These are phyloP conservation scores for Thalassarche chlororhynchos DNA, from an alignment of 2,113 vertebrate genomes.

Conservation along the genomic window DNA sequence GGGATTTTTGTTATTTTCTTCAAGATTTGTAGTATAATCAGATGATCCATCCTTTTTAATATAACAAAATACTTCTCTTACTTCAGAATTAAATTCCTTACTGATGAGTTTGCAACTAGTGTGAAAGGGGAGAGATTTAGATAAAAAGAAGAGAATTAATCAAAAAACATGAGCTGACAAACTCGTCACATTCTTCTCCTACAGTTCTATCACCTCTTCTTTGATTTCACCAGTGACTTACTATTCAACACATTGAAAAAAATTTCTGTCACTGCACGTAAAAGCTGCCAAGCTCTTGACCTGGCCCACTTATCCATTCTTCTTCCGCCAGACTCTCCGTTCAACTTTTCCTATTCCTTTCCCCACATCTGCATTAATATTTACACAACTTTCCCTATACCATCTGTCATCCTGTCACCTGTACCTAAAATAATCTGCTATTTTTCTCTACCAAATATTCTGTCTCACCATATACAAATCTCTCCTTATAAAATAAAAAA, in stretches of 20 bases:
- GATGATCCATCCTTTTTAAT: not conserved
- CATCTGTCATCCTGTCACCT: not conserved
- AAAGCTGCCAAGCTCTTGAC: not conserved
- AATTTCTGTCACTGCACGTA: not conserved
- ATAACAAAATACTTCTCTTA: not conserved
- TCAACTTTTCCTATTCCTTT: not conserved
- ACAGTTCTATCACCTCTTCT: not conserved
- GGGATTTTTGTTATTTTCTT: not conserved
- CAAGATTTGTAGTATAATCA: not conserved
- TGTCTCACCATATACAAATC: not conserved
- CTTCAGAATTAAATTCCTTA: not conserved
- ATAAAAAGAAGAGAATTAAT: not conserved
- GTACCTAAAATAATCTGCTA: not conserved
- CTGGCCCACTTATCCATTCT: rapidly evolving
- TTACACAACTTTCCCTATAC: not conserved
- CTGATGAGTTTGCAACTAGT: not conserved
- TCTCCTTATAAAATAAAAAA: not conserved
- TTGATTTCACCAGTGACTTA: not conserved
- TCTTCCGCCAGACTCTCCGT: not conserved
- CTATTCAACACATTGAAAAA: not conserved
- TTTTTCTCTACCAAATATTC: not conserved
- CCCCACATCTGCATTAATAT: not conserved
- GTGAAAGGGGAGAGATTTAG: not conserved
- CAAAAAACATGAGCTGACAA: not conserved
- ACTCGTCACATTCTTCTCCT: not conserved